phyloP scores from a whole-genome alignment of 2,113 vertebrate species.

The Oxyruncus cristatus region DNA sequence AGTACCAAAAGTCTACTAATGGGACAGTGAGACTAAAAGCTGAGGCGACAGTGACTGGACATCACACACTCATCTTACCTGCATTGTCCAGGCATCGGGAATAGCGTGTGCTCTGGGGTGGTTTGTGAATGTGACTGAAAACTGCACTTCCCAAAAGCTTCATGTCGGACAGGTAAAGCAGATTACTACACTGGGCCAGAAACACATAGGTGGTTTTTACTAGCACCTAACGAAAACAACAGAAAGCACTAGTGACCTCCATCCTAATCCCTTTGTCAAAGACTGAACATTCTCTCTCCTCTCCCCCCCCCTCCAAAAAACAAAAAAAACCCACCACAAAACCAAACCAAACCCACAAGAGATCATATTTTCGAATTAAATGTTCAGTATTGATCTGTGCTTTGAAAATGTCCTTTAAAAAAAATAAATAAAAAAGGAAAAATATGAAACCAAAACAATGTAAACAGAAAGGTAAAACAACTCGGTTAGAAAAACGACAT shows the following conservation, averaged over 20 bases:
- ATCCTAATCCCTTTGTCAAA: neutral
- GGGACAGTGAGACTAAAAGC: neutral
- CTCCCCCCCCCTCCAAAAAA: neutral
- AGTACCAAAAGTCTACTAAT: neutral
- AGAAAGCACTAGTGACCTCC: neutral
- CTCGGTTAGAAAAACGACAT: neutral
- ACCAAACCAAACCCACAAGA: neutral
- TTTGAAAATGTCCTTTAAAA: neutral
- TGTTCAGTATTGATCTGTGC: neutral
- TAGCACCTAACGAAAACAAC: neutral
- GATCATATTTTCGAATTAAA: neutral
- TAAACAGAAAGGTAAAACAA: neutral
- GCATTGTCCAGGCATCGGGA: neutral
- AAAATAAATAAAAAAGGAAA: neutral
- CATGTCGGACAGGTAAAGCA: neutral
- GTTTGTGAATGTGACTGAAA: neutral
- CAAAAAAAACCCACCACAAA: neutral
- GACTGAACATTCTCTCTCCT: neutral
- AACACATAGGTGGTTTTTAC: neutral
- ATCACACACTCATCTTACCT: neutral
- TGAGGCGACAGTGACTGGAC: neutral
- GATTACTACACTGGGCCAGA: neutral
- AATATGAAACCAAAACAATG: neutral
- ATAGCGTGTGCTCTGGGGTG: neutral
- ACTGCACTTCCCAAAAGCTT: neutral